phyloP scores from a whole-genome alignment of 2,113 vertebrate species.

The Blennius ocellaris region DNA sequence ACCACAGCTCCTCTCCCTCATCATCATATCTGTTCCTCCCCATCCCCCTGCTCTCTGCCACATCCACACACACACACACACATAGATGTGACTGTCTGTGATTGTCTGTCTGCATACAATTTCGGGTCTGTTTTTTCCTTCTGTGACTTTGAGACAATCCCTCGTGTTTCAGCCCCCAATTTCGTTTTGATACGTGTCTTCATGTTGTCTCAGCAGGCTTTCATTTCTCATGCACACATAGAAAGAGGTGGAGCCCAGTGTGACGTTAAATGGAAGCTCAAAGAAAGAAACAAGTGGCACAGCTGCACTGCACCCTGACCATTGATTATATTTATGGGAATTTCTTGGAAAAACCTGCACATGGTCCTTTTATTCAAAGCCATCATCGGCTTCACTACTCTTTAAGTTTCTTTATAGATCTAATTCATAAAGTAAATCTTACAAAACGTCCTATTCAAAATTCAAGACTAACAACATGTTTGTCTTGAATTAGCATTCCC shows the following conservation, averaged over 20 bases:
- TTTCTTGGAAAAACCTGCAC: too few species aligned
- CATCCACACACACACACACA: slow-evolving; percentile 14
- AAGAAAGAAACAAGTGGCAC: too few species aligned
- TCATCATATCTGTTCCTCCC: slow-evolving; percentile 40
- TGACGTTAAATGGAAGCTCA: neutral
- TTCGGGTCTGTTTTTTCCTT: slow-evolving; percentile 13
- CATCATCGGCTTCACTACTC: too few species aligned
- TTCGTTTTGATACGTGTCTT: neutral
- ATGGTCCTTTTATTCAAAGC: too few species aligned
- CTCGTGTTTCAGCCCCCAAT: neutral
- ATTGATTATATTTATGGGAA: too few species aligned
- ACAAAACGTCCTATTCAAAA: too few species aligned
- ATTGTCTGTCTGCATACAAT: slow-evolving; percentile 24
- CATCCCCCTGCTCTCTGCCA: slow-evolving; percentile 35
- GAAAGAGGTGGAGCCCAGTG: neutral
- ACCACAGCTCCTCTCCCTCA: slow-evolving; percentile 45
- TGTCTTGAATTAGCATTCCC: too few species aligned
- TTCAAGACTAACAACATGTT: too few species aligned
- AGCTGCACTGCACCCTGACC: too few species aligned
- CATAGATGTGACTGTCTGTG: slow-evolving; percentile 15
- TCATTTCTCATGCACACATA: neutral
- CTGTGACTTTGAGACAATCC: neutral
- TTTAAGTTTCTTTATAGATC: too few species aligned
- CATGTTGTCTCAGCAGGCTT: neutral
- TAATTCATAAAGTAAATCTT: too few species aligned